These are phyloP conservation scores for Boloria euphrosyne DNA, from an alignment of 2,888 invertebrate species.

Conservation along the genomic window DNA sequence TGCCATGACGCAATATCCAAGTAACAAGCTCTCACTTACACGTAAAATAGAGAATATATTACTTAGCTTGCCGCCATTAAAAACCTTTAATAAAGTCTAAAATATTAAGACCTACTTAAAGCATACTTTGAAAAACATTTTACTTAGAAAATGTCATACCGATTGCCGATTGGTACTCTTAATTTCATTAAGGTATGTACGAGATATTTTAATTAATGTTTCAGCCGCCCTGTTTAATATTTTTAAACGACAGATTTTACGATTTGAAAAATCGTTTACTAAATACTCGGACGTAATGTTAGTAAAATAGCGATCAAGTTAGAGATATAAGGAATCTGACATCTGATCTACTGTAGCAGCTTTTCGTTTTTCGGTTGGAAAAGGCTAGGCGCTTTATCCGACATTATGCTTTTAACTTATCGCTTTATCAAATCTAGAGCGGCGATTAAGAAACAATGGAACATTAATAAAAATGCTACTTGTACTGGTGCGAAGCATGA, in stretches of 20 bases:
- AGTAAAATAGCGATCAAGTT: conserved; percentile 63
- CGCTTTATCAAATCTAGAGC: conserved; percentile 69
- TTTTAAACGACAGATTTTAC: conserved; percentile 46
- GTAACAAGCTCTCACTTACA: conserved; percentile 17
- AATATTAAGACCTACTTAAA: conserved; percentile 27
- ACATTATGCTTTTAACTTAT: conserved; percentile 75
- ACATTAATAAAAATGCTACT: conserved; percentile 69
- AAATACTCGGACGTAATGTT: conserved; percentile 56
- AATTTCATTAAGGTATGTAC: conserved; percentile 43
- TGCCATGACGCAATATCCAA: conserved; percentile 18
- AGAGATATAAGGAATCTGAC: conserved; percentile 65
- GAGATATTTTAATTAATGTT: conserved; percentile 54
- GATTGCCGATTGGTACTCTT: conserved; percentile 35
- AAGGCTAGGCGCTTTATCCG: conserved; percentile 62
- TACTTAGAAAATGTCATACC: conserved; percentile 47
- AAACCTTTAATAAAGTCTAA: conserved; percentile 25
- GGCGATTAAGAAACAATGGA: conserved; percentile 77
- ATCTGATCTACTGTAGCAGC: conserved; percentile 61
- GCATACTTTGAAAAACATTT: conserved; percentile 34
- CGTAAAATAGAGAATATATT: conserved; percentile 18
- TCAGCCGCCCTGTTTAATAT: conserved; percentile 54
- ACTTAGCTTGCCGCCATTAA: conserved; percentile 20
- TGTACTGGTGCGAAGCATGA: conserved; percentile 66
- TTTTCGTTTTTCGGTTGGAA: conserved; percentile 57
- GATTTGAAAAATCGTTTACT: conserved; percentile 59